phyloP scores from a whole-genome alignment of 2,888 invertebrate species.

The Hyppa rectilinea region DNA sequence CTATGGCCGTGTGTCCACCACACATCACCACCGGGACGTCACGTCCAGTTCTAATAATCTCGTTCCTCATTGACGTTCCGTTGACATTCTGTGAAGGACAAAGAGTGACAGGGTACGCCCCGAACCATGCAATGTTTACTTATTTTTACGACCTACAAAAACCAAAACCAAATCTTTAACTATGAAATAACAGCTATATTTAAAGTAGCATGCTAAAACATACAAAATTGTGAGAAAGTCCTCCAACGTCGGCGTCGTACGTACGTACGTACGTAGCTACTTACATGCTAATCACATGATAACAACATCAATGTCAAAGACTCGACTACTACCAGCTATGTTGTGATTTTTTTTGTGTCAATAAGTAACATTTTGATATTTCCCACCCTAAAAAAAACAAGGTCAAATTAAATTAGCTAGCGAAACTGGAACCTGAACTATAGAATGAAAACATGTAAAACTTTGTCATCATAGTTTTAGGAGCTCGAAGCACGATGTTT shows the following conservation, averaged over 20 bases:
- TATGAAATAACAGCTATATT: conserved; percentile 6
- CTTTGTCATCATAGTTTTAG: not conserved
- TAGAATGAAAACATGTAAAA: not conserved
- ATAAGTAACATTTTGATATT: no score
- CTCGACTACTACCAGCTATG: not conserved
- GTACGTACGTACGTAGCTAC: no score
- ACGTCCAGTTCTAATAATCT: no score
- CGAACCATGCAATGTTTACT: conserved; percentile 2
- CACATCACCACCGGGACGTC: no score
- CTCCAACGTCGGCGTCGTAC: conserved; percentile 20
- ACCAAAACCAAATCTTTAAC: not conserved
- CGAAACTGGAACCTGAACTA: no score
- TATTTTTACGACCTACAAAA: not conserved
- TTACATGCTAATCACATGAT: conserved; percentile 6
- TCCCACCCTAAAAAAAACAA: no score
- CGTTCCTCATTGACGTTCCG: no score
- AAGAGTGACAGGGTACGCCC: no score
- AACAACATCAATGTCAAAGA: conserved; percentile 33
- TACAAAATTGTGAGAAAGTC: conserved; percentile 40
- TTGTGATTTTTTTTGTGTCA: no score
- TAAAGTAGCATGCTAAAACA: not conserved
- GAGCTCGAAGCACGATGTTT: not conserved
- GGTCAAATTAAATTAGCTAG: no score
- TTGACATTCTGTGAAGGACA: no score
- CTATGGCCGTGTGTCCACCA: no score